Conservation (phyloP, 1,140 invertebrate species). For the Bombus cullumanus region DNA sequence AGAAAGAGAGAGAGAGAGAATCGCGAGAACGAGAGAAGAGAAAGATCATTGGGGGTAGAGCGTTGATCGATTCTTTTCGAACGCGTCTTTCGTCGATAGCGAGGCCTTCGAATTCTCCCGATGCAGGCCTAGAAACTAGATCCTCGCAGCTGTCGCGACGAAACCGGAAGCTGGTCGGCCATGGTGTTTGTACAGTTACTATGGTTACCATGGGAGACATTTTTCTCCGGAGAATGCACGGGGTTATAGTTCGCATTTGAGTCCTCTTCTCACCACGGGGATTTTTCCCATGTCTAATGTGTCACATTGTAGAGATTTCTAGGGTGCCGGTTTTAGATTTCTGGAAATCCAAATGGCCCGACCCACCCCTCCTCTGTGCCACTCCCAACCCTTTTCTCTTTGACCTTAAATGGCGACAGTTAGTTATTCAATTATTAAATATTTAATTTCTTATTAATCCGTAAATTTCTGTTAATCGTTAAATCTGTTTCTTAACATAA, state of each 20-base stretch:
- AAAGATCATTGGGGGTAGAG: not conserved
- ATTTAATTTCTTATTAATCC: not conserved
- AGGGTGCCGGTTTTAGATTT: conserved; percentile 77
- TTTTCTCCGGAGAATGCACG: conserved; percentile 70
- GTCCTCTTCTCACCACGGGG: conserved; percentile 62
- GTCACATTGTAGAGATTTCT: conserved; percentile 69
- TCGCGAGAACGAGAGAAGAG: not conserved
- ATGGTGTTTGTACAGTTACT: conserved; percentile 83
- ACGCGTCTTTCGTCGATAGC: conserved; percentile 3
- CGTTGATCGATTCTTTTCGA: conserved; percentile 28
- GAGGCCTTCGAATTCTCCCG: not conserved
- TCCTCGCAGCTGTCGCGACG: conserved; percentile 79
- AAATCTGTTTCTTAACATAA: not conserved
- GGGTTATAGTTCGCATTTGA: not conserved
- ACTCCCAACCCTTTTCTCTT: conserved; percentile 68
- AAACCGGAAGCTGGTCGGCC: conserved; percentile 82
- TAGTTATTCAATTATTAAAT: conserved; percentile 44
- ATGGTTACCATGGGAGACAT: conserved; percentile 80
- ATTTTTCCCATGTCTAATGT: conserved; percentile 71
- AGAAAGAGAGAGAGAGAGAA: no score
- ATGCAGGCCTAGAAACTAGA: conserved; percentile 79
- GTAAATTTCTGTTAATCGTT: no score
- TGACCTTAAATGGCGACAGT: not conserved
- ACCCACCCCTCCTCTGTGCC: not conserved
- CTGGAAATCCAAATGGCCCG: conserved; percentile 74